Percentiles rank a stretch among this genome's conserved stretches.
These are phyloP conservation scores for Byasa hedistus DNA, from an alignment of 2,888 invertebrate genomes.

Conservation along the genomic window DNA sequence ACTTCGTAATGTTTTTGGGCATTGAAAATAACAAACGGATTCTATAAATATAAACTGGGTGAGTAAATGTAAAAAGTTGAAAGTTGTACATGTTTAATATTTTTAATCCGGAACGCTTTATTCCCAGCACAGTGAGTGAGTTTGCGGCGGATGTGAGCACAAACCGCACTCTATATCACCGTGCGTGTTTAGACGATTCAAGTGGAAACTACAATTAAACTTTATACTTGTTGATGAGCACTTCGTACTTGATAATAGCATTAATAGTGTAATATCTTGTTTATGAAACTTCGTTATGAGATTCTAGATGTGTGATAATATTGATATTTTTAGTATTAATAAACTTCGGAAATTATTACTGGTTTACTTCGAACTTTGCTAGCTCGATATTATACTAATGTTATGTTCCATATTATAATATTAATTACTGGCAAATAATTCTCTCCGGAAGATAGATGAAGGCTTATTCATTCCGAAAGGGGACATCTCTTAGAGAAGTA, in stretches of 20 bases:
- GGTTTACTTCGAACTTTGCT: background rate
- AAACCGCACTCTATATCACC: constrained; percentile 45
- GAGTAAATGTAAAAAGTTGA: background rate
- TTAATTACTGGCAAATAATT: too few species aligned
- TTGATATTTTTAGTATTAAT: background rate
- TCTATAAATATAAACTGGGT: background rate
- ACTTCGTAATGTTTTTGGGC: too few species aligned
- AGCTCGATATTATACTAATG: background rate
- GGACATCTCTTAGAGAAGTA: too few species aligned
- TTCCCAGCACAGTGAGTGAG: constrained; percentile 52
- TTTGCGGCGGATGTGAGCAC: constrained; percentile 47
- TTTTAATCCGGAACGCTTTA: constrained; percentile 57
- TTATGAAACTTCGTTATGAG: constrained; percentile 11
- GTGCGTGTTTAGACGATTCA: constrained; percentile 40
- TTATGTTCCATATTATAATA: too few species aligned
- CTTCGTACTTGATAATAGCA: constrained; percentile 26
- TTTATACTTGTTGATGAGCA: constrained; percentile 24
- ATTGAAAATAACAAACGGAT: too few species aligned
- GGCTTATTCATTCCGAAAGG: too few species aligned
- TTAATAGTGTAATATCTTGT: constrained; percentile 22
- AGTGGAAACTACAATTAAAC: constrained; percentile 34
- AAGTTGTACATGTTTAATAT: constrained; percentile 5
- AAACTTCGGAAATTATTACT: too few species aligned
- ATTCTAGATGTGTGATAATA: background rate
- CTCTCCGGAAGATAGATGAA: too few species aligned